phyloP scores from a whole-genome alignment of 2,113 vertebrate species.

The Tetraodon nigroviridis region DNA sequence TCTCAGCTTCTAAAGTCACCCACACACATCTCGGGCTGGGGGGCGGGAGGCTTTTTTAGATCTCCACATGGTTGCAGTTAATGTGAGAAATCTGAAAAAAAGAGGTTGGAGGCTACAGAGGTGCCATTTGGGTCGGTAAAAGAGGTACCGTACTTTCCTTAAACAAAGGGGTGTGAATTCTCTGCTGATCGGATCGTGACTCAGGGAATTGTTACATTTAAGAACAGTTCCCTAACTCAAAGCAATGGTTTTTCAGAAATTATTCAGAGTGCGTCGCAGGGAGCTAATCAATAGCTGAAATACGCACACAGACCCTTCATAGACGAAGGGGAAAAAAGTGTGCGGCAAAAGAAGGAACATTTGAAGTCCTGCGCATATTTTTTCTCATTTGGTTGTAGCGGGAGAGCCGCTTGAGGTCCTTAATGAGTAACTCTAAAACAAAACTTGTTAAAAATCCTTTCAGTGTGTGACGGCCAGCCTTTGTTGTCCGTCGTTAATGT shows the following conservation, averaged over 20 bases:
- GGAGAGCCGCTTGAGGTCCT: neutral
- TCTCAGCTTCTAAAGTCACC: slow-evolving; percentile 5
- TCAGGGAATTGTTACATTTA: neutral
- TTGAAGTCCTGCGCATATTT: slow-evolving; percentile 1
- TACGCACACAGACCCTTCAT: neutral
- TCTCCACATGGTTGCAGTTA: slow-evolving; percentile 5
- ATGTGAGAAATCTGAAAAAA: neutral
- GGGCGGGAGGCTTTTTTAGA: neutral
- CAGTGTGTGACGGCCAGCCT: neutral
- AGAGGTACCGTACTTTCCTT: neutral
- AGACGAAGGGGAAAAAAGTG: neutral
- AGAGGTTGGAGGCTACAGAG: neutral
- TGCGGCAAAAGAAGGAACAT: neutral
- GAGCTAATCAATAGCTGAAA: neutral
- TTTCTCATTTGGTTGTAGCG: neutral
- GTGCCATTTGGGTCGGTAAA: neutral
- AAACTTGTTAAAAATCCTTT: neutral
- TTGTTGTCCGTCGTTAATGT: slow-evolving; percentile 3
- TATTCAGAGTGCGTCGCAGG: neutral
- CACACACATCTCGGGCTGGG: slow-evolving; percentile 1
- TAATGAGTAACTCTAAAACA: neutral
- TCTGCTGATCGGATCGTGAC: neutral
- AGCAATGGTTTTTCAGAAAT: neutral
- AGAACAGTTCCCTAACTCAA: neutral
- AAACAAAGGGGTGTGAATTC: neutral